phyloP scores from a whole-genome alignment of 2,797 vertebrate species.

The Caiman crocodilus region DNA sequence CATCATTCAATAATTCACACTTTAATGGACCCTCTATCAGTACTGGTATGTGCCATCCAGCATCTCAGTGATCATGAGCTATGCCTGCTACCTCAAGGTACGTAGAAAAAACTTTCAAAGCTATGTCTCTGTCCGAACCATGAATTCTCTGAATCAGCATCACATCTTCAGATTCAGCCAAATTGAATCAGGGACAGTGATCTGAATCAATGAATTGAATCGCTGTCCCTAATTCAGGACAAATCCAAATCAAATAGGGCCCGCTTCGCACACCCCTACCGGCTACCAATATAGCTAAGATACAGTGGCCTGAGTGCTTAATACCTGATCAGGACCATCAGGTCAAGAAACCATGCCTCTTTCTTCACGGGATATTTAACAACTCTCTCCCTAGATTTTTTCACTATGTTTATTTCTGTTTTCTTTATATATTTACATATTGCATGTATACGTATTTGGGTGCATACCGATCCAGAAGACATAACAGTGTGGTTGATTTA shows the following conservation, averaged over 20 bases:
- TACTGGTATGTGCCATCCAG: neutral
- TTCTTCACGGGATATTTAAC: neutral
- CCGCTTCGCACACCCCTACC: no score
- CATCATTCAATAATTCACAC: neutral
- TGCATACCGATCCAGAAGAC: neutral
- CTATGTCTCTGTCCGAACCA: no score
- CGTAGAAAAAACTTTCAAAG: no score
- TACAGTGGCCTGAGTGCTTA: neutral
- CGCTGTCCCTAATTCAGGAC: no score
- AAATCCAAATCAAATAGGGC: no score
- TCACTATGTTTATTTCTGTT: neutral
- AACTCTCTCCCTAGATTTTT: neutral
- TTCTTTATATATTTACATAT: no score
- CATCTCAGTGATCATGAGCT: neutral
- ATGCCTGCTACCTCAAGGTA: no score
- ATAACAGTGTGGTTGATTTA: neutral
- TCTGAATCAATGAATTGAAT: no score
- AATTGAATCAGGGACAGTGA: no score
- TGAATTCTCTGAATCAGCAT: no score
- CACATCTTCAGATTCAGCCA: no score
- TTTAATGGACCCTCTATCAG: neutral
- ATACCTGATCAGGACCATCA: neutral
- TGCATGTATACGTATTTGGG: no score
- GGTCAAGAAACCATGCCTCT: neutral
- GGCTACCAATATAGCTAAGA: neutral